Conservation (phyloP, 64 coral and sea anemone genomes). For the Montipora efflorescens region DNA sequence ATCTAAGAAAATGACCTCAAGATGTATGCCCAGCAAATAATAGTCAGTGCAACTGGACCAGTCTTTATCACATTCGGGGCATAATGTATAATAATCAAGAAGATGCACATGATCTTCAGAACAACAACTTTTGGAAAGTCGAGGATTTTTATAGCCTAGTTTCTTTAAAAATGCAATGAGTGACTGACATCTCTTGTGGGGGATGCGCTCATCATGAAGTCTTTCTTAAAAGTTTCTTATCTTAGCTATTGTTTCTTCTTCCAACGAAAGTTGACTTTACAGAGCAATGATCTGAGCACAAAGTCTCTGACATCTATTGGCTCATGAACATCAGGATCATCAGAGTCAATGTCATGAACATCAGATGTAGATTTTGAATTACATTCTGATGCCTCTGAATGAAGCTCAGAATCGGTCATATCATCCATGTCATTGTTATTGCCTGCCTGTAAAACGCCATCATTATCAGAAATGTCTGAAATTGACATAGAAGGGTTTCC, state of each 20-base stretch:
- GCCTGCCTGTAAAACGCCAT: too few species aligned
- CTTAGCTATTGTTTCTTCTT: slow-evolving; percentile 37
- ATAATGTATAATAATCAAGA: slow-evolving; percentile 27
- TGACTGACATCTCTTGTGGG: slow-evolving; percentile 56
- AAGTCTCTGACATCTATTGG: slow-evolving; percentile 31
- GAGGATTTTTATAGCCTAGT: slow-evolving; percentile 53
- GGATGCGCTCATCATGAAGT: slow-evolving; percentile 54
- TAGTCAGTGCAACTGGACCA: slow-evolving; percentile 60
- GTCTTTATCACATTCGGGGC: slow-evolving; percentile 61
- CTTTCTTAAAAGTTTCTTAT: slow-evolving; percentile 63
- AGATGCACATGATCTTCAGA: slow-evolving; percentile 63
- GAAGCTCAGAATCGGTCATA: not conserved
- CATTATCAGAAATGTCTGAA: not conserved
- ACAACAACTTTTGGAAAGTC: slow-evolving; percentile 79
- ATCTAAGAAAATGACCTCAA: slow-evolving; percentile 67
- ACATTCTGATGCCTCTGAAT: not conserved
- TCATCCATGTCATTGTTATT: not conserved
- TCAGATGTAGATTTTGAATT: not conserved
- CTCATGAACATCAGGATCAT: not conserved
- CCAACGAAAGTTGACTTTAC: slow-evolving; percentile 57
- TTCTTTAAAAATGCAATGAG: slow-evolving; percentile 49
- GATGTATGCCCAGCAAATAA: slow-evolving; percentile 71
- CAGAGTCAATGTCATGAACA: not conserved
- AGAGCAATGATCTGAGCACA: slow-evolving; percentile 31
- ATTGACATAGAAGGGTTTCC: not conserved